These are phyloP conservation scores for Coelopa pilipes DNA, from an alignment of 2,888 invertebrate species.

Conservation along the genomic window DNA sequence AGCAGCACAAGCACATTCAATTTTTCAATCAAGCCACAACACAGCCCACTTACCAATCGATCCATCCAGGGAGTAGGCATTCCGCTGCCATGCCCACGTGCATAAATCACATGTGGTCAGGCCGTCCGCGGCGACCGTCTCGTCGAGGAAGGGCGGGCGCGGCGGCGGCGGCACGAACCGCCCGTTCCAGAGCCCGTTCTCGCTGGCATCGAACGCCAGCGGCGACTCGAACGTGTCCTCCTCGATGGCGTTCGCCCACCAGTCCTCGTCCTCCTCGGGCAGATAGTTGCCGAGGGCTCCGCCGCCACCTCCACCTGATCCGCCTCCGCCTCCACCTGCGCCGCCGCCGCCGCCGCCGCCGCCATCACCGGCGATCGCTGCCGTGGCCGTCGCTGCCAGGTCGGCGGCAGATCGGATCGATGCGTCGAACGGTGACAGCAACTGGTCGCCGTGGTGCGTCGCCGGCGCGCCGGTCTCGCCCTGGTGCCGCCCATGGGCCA, in stretches of 20 bases:
- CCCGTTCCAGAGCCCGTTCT: constrained; percentile 67
- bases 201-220: constrained; percentile 67
- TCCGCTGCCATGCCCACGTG: constrained; percentile 77
- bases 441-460: constrained; percentile 50
- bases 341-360: constrained; percentile 38
- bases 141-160: constrained; percentile 74
- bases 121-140: constrained; percentile 74
- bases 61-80: constrained; percentile 71
- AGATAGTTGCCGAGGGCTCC: constrained; percentile 51
- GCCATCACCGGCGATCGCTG: constrained; percentile 34
- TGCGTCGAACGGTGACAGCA: constrained; percentile 52
- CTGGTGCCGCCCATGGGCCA: constrained; percentile 47
- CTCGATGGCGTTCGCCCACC: constrained; percentile 67
- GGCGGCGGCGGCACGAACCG: constrained; percentile 77
- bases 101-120: constrained; percentile 80
- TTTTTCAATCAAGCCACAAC: constrained; percentile 33
- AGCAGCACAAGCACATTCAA: constrained; percentile 10
- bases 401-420: constrained; percentile 44
- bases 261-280: constrained; percentile 60
- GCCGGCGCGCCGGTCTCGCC: constrained; percentile 40
- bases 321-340: constrained; percentile 32
- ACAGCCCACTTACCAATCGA: constrained; percentile 70
- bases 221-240: constrained; percentile 67
- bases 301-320: constrained; percentile 23
- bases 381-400: constrained; percentile 44